A percentile compares a stretch with the other conserved stretches of the same genome.
Conservation (phyloP, 2,113 vertebrate genomes). For the Neoarius graeffei region DNA sequence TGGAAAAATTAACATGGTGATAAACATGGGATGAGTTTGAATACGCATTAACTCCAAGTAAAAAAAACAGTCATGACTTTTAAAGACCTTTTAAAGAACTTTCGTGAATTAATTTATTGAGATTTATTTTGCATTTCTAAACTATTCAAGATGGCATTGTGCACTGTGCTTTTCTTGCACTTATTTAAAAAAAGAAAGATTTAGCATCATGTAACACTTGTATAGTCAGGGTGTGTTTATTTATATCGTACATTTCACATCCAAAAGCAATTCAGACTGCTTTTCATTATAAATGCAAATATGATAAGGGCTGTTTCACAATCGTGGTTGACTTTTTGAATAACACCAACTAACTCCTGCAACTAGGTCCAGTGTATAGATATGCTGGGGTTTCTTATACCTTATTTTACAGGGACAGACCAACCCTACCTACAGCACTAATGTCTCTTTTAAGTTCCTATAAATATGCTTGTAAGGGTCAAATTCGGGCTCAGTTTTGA, state of each 20-base stretch:
- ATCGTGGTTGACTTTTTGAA: no score
- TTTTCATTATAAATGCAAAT: neutral
- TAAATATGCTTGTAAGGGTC: no score
- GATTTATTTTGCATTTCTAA: neutral
- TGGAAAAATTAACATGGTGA: slow-evolving; percentile 16
- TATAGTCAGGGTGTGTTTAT: neutral
- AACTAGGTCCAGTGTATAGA: no score
- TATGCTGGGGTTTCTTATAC: no score
- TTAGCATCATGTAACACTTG: neutral
- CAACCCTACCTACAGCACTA: no score
- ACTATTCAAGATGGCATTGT: neutral
- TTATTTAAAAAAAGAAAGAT: neutral
- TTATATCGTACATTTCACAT: neutral
- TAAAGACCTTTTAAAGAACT: neutral
- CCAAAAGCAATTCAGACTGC: neutral
- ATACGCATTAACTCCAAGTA: neutral
- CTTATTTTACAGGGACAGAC: no score
- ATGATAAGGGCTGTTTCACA: no score
- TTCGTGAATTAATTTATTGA: neutral
- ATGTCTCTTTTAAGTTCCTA: no score
- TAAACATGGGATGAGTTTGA: neutral
- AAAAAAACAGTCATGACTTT: neutral
- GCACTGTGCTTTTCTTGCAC: no score
- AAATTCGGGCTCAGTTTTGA: no score
- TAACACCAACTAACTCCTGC: no score